phyloP scores from a whole-genome alignment of 1,140 invertebrate genomes.

The Odontomachus brunneus region DNA sequence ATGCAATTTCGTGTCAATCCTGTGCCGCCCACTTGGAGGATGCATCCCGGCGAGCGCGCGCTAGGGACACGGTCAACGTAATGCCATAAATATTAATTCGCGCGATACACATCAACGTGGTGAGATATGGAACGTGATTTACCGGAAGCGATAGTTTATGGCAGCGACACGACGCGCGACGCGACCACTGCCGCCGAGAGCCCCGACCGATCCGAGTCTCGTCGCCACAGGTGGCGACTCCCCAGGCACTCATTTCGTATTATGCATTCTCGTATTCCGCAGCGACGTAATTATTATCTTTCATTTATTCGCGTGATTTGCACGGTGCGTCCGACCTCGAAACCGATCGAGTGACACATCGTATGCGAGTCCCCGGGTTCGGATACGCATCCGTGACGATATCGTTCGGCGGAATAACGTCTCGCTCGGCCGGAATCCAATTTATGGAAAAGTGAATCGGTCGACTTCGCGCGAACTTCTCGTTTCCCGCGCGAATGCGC shows the following conservation, averaged over 20 bases:
- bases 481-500: neutral
- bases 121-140: constrained; percentile 56
- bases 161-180: constrained; percentile 40
- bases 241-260: constrained; percentile 23
- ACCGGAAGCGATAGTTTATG: constrained; percentile 61
- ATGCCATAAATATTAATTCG: constrained; percentile 62
- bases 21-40: neutral
- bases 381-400: too few species aligned
- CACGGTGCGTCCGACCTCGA: neutral
- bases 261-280: constrained; percentile 24
- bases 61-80: constrained; percentile 32
- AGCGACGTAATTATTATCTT: constrained; percentile 22
- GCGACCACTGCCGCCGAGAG: neutral
- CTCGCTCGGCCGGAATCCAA: too few species aligned
- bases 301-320: constrained; percentile 2
- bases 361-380: neutral
- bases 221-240: constrained; percentile 54
- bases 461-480: neutral
- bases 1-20: constrained; percentile 58
- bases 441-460: too few species aligned
- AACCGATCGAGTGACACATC: neutral
- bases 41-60: constrained; percentile 6
- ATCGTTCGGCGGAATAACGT: too few species aligned
- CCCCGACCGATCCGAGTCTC: constrained; percentile 29
- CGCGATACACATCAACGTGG: constrained; percentile 55